A percentile compares a stretch with the other conserved stretches of the same genome.
Evolutionary conservation across 2,113 vertebrate species (phyloP).

Genomic region (Pica pica): DNA sequence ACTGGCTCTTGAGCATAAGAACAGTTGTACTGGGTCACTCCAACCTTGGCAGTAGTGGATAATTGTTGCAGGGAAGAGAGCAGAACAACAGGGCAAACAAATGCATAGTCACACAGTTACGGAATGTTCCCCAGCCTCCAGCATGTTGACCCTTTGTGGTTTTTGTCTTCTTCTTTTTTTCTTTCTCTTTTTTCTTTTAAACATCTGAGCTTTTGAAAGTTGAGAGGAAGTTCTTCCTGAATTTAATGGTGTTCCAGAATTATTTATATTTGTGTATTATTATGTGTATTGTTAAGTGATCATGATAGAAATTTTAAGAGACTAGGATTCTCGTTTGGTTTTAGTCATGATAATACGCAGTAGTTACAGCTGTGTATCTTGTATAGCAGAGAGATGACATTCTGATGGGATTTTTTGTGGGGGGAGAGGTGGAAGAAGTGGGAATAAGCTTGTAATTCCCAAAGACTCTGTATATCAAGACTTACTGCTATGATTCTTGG

Average conservation of each 20-base stretch:
- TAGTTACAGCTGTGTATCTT: background rate
- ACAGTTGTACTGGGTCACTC: background rate
- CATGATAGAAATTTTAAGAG: background rate
- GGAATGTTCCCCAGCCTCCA: background rate
- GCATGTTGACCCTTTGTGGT: background rate
- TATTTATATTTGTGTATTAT: background rate
- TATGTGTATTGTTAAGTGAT: background rate
- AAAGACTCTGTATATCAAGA: background rate
- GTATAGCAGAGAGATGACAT: background rate
- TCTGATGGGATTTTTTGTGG: background rate
- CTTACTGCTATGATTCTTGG: background rate
- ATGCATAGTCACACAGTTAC: background rate
- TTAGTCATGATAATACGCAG: background rate
- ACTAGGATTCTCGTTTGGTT: background rate
- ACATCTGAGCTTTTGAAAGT: background rate
- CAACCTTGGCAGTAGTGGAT: background rate
- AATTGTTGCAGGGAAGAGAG: background rate
- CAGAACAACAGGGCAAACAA: background rate
- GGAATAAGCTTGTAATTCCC: background rate
- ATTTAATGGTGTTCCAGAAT: background rate
- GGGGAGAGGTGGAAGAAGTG: fast-evolving
- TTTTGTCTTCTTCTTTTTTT: background rate
- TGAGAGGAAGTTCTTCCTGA: background rate
- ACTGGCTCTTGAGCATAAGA: background rate
- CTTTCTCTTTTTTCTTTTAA: background rate